These are phyloP conservation scores for Anagyrus pseudococci DNA, from an alignment of 2,888 invertebrate species.

Conservation along the genomic window DNA sequence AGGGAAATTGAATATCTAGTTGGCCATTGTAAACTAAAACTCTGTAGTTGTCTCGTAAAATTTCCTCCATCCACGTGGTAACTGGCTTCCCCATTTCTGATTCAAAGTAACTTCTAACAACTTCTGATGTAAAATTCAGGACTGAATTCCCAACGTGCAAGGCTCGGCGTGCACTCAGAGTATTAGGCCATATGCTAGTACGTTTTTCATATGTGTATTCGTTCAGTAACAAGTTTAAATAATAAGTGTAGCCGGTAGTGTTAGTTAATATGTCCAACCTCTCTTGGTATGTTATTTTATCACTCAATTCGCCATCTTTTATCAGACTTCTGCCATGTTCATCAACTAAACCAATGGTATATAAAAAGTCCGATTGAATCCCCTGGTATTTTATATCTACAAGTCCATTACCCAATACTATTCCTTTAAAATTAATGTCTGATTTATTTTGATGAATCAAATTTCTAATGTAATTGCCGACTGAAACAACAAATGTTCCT, in stretches of 20 bases:
- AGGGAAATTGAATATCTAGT: too few relatives aligned
- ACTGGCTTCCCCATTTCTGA: conserved; percentile 82
- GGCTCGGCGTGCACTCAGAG: conserved; percentile 69
- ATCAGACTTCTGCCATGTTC: background rate
- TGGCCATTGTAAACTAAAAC: conserved; percentile 91
- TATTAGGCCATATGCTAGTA: conserved; percentile 68
- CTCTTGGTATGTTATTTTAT: conserved; percentile 68
- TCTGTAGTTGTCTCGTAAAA: conserved; percentile 72
- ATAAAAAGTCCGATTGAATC: conserved; percentile 77
- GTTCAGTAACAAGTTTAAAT: too few relatives aligned
- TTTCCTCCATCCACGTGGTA: conserved; percentile 72
- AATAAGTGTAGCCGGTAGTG: conserved; percentile 77
- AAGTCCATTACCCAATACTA: conserved; percentile 78
- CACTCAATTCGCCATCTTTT: conserved; percentile 53
- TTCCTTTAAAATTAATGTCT: conserved; percentile 74
- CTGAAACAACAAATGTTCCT: conserved; percentile 80
- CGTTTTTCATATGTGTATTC: conserved; percentile 73
- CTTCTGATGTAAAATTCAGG: conserved; percentile 68
- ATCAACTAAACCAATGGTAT: conserved; percentile 71
- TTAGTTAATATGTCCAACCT: conserved; percentile 75
- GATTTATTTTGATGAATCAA: conserved; percentile 67
- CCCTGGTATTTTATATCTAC: conserved; percentile 78
- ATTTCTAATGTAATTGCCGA: conserved; percentile 75
- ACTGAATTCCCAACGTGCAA: conserved; percentile 85
- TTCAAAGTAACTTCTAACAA: conserved; percentile 70